Evolutionary conservation across 2,113 vertebrate genomes (phyloP), one percentile per base, ranked within the genome.

Genomic region (Telmatochromis sp.): DNA sequence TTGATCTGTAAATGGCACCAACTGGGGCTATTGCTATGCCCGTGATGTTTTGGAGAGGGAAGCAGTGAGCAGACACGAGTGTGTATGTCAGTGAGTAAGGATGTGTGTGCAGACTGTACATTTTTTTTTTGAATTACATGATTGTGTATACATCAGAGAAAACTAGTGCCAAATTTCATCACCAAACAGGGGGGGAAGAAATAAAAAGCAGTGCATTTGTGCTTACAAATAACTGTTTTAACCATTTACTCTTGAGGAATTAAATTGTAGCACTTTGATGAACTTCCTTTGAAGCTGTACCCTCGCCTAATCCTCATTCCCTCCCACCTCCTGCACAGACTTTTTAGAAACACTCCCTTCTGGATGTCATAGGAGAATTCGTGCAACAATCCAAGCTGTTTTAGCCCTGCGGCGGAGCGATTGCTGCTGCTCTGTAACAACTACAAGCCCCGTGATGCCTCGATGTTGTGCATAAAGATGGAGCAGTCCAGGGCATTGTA

Each of bases 1-100:
- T 94, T 94, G 89, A 94, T 94, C 92, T 93, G 90, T 92, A 93
- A 95, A 94, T 92, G 90, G 65, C 89, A 92, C 86, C 90, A 83
- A 92, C 84, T 91, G 82, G 80, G 87, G 80, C 57, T 14, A 54
- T 45, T n/a, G 42, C 79, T 84, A 68, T 86, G 31, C 86, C 87
- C 95, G 84, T 91, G 89, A 95, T 95, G 91, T 94, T 88, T 73
- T 84, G 86, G 82, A 80, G 83, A 80, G 88, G 85, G 58, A 80
- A 80, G 78, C 89, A 83, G 58, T 82, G 73, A 68, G 89, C 75
- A 82, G 60, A 91, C 84, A 81, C 54, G 89, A 10, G 47, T 84
- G 83, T 91, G 81, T 82, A 50, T 79, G 23, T 80, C 80, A 78
- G 35, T 75, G 71, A 50, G 60, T 78, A n/a, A 65, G 75, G 7